These are phyloP conservation scores for Pangasius sanitwongsei DNA, from an alignment of 2,797 vertebrate genomes.

Conservation along the genomic window DNA sequence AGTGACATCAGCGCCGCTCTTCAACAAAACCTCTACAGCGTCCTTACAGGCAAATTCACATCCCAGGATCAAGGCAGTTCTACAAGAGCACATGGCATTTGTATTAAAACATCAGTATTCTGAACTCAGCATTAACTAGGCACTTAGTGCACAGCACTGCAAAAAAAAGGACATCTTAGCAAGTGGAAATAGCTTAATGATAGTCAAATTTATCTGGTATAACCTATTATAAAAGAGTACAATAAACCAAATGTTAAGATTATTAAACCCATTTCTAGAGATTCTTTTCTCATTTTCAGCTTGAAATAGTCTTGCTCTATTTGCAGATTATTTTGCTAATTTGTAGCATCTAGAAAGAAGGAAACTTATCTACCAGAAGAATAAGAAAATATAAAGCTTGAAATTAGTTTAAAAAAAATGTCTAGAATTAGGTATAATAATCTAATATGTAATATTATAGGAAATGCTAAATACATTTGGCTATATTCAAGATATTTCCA, in stretches of 20 bases:
- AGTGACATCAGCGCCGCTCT: constrained; percentile 80
- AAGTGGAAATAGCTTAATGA: background rate
- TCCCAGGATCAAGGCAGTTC: constrained; percentile 91
- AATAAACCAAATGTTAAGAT: background rate
- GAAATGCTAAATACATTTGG: background rate
- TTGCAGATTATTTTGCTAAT: background rate
- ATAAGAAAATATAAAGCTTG: background rate
- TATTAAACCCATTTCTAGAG: background rate
- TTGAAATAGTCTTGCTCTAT: background rate
- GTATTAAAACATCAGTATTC: background rate
- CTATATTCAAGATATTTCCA: background rate
- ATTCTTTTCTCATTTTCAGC: background rate
- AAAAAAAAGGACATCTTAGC: background rate
- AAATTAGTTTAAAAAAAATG: background rate
- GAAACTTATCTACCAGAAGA: background rate
- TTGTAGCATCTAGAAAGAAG: background rate
- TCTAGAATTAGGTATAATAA: background rate
- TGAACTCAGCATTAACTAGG: background rate
- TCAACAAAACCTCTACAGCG: constrained; percentile 90
- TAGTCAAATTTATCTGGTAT: background rate
- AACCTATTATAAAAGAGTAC: background rate
- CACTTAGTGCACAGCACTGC: background rate
- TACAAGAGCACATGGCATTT: constrained; percentile 54
- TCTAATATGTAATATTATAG: background rate
- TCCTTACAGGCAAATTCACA: constrained; percentile 93